phyloP scores from a whole-genome alignment of 1,140 invertebrate species.

The Drosophila nannoptera region DNA sequence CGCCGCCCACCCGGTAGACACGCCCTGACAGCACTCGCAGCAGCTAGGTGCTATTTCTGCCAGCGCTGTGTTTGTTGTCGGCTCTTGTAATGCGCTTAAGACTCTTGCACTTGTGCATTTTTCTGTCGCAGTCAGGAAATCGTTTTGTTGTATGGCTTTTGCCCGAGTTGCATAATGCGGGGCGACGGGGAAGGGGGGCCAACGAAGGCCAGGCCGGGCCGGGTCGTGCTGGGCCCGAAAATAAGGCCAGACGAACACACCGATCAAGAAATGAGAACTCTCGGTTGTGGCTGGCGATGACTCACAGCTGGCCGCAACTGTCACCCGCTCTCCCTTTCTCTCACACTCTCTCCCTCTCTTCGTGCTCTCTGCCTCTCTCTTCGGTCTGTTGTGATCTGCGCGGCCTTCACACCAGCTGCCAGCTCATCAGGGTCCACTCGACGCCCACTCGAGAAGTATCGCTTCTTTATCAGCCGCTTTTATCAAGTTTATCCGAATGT shows the following conservation, averaged over 20 bases:
- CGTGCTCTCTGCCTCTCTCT: not conserved
- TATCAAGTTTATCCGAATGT: slow-evolving; percentile 33
- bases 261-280: not conserved
- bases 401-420: slow-evolving; percentile 27
- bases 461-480: slow-evolving; percentile 15
- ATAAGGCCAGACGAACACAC: not conserved
- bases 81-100: slow-evolving; percentile 59
- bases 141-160: slow-evolving; percentile 61
- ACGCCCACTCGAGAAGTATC: not conserved
- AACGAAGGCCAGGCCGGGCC: slow-evolving; percentile 16
- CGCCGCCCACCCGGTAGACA: not conserved
- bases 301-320: slow-evolving; percentile 25
- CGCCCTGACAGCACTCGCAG: no score
- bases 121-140: slow-evolving; percentile 52
- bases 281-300: slow-evolving; percentile 16
- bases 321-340: slow-evolving; percentile 9
- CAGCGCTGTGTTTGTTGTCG: slow-evolving; percentile 3
- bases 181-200: slow-evolving; percentile 13
- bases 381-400: not conserved
- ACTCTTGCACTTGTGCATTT: slow-evolving; percentile 22
- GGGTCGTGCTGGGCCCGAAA: slow-evolving; percentile 4
- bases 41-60: slow-evolving; percentile 42
- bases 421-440: slow-evolving; percentile 4
- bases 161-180: slow-evolving; percentile 55
- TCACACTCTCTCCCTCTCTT: not conserved